A percentile compares a stretch with the other conserved stretches of the same genome.
phyloP scores from a whole-genome alignment of 2,888 invertebrate species.

The Troilus luridus region DNA sequence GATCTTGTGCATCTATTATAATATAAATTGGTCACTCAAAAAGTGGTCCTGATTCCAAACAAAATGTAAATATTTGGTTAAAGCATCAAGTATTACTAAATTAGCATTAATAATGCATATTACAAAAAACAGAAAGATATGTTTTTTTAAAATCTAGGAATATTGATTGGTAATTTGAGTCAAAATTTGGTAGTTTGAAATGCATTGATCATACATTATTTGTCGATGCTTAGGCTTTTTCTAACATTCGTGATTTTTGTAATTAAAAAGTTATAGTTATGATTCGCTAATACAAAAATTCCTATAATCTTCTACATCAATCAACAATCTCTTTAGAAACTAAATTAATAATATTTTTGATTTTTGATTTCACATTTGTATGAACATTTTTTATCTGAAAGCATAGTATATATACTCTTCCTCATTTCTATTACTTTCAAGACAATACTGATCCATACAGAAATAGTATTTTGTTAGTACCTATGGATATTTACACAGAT shows the following conservation, averaged over 20 bases:
- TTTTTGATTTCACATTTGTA: neutral
- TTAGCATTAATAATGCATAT: too few relatives aligned
- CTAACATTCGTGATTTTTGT: neutral
- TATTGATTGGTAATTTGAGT: too few relatives aligned
- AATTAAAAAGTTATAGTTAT: neutral
- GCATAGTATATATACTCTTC: neutral
- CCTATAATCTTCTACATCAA: neutral
- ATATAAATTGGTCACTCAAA: too few relatives aligned
- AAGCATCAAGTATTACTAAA: too few relatives aligned
- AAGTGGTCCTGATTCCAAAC: too few relatives aligned
- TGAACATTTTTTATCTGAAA: neutral
- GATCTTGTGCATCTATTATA: too few relatives aligned
- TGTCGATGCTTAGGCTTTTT: neutral
- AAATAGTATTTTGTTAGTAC: neutral
- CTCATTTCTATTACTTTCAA: neutral
- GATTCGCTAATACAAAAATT: too few relatives aligned
- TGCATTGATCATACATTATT: neutral
- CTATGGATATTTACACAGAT: neutral
- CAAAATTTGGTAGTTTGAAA: too few relatives aligned
- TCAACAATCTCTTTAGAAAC: neutral
- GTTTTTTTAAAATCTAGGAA: too few relatives aligned
- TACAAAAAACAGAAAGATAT: too few relatives aligned
- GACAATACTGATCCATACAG: neutral
- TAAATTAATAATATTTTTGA: slow-evolving; percentile 21
- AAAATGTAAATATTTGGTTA: too few relatives aligned